Evolutionary conservation across 2,797 vertebrate species (phyloP), one percentile per base, ranked within the genome.

Genomic region (Ptychadena robeensis): DNA sequence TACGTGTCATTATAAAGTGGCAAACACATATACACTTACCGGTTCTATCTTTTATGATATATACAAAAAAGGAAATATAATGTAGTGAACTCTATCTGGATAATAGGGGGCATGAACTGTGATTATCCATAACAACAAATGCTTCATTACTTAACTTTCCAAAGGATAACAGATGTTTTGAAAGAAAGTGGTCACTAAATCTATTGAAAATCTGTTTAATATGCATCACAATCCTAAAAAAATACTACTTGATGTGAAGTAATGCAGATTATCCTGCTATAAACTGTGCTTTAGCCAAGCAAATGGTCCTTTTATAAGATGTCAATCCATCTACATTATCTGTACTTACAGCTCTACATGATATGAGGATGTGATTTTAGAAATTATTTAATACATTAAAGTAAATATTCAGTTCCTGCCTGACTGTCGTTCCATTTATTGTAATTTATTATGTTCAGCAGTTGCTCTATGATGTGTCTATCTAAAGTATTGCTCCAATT

Each of bases 181-280:
- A 53, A 22, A 61, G 25, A 3, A 53, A 53, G 48, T 53, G 48
- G 59, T 8, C 10, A 61, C 11, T 4, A 59, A 28, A 61, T 61
- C 9, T 61, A 11, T 28, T 11, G 25, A 11, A 27, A 61, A 27
- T 28, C 59, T 61, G 57, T 59, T 59, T 59, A 61, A 0, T 25
- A 61, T 61, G 59, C 27, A 61, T 61, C 4, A 53, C 15, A 22
- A 53, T 53, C 22, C 44, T 8, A 9, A 22, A 53, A 53, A 61
- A 28, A 61, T 61, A 28, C 59, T 61, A 12, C 28, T 11, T 27
- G 59, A 25, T 61, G 57, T 61, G 9, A 2, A 10, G 11, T 61
- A 61, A 61, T 61, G 28, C 59, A 61, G 59, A 61, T 61, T 61
- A 61, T 61, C 59, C 25, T 61, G 25, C 59, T 61, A 28, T 11